phyloP scores from a whole-genome alignment of 2,888 invertebrate genomes.

The Allacma fusca region DNA sequence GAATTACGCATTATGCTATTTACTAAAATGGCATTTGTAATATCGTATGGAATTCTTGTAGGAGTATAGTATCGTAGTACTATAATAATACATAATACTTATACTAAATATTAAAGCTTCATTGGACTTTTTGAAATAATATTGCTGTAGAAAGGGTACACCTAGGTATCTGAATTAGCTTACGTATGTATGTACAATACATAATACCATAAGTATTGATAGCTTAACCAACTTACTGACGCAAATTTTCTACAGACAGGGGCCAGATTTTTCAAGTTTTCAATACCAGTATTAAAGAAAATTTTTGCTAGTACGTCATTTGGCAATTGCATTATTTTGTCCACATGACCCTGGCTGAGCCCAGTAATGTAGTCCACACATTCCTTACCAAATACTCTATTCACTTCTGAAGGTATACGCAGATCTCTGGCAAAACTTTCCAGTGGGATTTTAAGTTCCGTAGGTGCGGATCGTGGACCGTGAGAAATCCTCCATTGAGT shows the following conservation, averaged over 20 bases:
- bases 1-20: no score
- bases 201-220: no score
- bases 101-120: no score
- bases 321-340: slow-evolving; percentile 43
- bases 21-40: no score
- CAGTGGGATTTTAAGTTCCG: slow-evolving; percentile 36
- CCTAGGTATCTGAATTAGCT: no score
- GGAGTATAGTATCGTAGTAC: no score
- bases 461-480: slow-evolving; percentile 29
- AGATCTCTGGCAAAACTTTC: slow-evolving; percentile 33
- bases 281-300: slow-evolving; percentile 36
- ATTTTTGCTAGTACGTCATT: slow-evolving; percentile 27
- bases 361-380: slow-evolving; percentile 36
- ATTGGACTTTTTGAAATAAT: no score
- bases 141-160: no score
- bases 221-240: neutral
- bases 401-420: slow-evolving; percentile 40
- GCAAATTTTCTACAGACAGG: slow-evolving; percentile 43
- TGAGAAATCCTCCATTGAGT: slow-evolving; percentile 46
- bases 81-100: no score
- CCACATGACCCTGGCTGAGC: slow-evolving; percentile 38
- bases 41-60: no score
- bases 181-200: no score
- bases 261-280: slow-evolving; percentile 38
- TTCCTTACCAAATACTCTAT: slow-evolving; percentile 43